Base-by-base conservation (phyloP, 2,113 vertebrate species). In the Falco punctatus region DNA sequence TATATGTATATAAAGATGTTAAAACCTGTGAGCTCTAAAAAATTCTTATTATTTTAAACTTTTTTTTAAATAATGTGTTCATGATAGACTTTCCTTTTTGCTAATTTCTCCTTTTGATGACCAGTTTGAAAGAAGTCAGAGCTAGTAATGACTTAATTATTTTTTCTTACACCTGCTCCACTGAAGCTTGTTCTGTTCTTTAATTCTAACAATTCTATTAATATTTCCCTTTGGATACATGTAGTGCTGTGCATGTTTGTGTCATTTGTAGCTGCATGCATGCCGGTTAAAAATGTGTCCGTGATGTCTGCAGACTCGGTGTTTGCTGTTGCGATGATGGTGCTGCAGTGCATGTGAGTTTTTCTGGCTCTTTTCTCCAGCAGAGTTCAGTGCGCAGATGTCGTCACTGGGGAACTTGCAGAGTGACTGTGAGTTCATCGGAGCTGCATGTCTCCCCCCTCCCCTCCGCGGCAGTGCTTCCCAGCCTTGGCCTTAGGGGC, bases 391-490 rank as follows among this genome's bases (percentile, higher is more conserved):
- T 71, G 52, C 46, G 91, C 72, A 96, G 71, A 81, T 94, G 72
- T 82, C 96, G 85, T 96, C 97, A 93, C 6, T 97, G 98, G 97
- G 98, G 95, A 92, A 94, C 97, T 42, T 98, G 89, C 96, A 97
- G 98, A 62, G 94, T 95, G 85, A 95, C 97, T 97, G 96, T 97
- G 97, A 98, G 97, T 97, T 94, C 15, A 42, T 79, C 74, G 90
- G 86, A 88, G 42, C 88, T 94, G 83, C 58, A 32, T 15, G 48
- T 64, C 38, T 81, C 61, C 57, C 7, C 4, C 54, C 22, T 67
- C 92, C 67, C 75, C 64, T 9, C 22, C 79, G 35, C 55, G 81
- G 3, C 7, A 32, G 12, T 35, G 18, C 33, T 40, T 82, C 33
- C 44, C 54, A 61, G 0, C 32, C 15, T n/a, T 13, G 17, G 8